Evolutionary conservation across 2,113 vertebrate species (phyloP), one percentile per base, ranked within the genome.

Genomic region (Otocyon megalotis): DNA sequence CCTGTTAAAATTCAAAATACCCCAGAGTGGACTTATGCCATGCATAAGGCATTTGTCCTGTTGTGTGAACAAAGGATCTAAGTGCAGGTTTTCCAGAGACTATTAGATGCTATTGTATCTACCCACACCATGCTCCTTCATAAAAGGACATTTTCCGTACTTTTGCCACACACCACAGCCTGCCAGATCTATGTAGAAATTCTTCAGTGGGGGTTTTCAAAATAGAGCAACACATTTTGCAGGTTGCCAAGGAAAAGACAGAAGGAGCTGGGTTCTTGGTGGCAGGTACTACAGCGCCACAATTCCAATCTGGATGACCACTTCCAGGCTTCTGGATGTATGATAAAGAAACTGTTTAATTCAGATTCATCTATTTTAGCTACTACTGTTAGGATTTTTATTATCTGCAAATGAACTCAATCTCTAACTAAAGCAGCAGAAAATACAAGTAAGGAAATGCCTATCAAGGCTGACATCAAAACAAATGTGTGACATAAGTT

Each of bases 141-240:
- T 26, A 32, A 32, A 10, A 71, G 30, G 80, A 17, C 26, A 43
- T 32, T 60, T 26, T 20, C 65, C 35, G 67, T 28, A n/a, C 20
- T 8, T 14, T 28, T 9, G 22, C 65, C 10, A 26, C 8, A 9
- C 1, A 3, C 24, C 26, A 4, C 24, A 30, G 32, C 8, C 63
- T 24, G 2, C 71, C 35, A 82, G 72, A 24, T 26, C 30, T 2
- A 19, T 28, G 63, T 7, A 7, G 54, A 72, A 62, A 10, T 8
- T 17, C 3, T 4, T 32, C 26, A 8, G 8, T 0, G 2, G 15
- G 17, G 30, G 11, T 24, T 9, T 12, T 22, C 58, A 24, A 65
- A 76, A 4, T 30, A 8, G 30, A 81, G 16, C 4, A 1, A 1
- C 5, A 15, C 8, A 10, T 4, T 20, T 15, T 11, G 48, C 0